A percentile compares a stretch with the other conserved stretches of the same genome.
Evolutionary conservation across 2,113 vertebrate genomes (phyloP).

Genomic region (Callospermophilus lateralis): DNA sequence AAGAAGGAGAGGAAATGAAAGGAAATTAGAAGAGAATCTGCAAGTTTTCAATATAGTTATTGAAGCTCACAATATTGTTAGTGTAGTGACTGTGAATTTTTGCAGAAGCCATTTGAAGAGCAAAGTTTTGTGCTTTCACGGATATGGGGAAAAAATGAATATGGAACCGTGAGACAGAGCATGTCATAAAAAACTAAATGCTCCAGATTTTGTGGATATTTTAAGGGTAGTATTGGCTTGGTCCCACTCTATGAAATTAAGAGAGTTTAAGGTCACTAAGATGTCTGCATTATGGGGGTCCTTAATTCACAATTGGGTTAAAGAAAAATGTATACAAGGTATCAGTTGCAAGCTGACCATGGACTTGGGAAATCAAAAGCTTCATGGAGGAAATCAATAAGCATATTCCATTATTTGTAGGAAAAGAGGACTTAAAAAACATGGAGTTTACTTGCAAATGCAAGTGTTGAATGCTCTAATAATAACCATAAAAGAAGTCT

Average conservation of each 20-base stretch:
- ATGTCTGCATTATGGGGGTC: not conserved
- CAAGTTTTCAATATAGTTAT: not conserved
- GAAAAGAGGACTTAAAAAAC: not conserved
- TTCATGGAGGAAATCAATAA: not conserved
- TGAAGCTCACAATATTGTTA: not conserved
- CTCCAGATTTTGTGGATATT: not conserved
- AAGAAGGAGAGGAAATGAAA: not conserved
- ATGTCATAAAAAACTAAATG: not conserved
- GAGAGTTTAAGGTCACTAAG: not conserved
- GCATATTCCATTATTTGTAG: not conserved
- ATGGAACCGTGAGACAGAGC: not conserved
- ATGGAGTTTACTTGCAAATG: not conserved
- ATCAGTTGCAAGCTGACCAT: not conserved
- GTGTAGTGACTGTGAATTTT: not conserved
- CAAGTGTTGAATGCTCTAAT: not conserved
- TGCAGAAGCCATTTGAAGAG: not conserved
- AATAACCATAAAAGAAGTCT: slow-evolving; percentile 28
- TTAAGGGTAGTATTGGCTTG: not conserved
- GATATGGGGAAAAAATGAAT: not conserved
- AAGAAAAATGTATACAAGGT: not conserved
- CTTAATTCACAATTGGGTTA: not conserved
- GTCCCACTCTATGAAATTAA: not conserved
- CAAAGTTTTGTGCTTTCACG: not conserved
- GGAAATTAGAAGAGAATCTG: not conserved
- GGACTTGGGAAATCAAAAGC: not conserved